phyloP scores from a whole-genome alignment of 1,140 invertebrate genomes.

The Cydia strobilella region DNA sequence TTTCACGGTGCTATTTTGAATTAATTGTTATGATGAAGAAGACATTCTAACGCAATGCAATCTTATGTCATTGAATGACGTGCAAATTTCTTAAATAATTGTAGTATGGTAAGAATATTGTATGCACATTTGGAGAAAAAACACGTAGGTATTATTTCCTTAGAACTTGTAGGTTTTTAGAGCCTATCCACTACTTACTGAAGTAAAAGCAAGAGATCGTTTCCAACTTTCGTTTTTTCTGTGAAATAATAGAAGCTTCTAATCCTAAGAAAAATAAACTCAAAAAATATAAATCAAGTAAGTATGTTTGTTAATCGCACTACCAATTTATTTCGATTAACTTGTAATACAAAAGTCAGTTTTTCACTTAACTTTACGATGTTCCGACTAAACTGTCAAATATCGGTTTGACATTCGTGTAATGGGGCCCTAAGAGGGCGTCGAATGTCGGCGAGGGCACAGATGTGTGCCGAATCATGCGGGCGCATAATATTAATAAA shows the following conservation, averaged over 20 bases:
- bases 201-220: too few relatives aligned
- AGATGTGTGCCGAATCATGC: constrained; percentile 64
- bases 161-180: too few relatives aligned
- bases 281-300: background rate
- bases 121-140: too few relatives aligned
- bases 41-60: constrained; percentile 8
- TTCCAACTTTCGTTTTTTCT: too few relatives aligned
- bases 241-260: too few relatives aligned
- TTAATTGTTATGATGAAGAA: constrained; percentile 8
- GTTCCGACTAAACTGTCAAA: constrained; percentile 42
- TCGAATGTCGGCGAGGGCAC: constrained; percentile 52
- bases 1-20: constrained; percentile 12
- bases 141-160: too few relatives aligned
- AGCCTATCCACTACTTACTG: too few relatives aligned
- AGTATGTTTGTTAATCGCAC: background rate
- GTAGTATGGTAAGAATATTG: too few relatives aligned
- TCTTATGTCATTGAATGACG: background rate
- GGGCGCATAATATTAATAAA: constrained; percentile 66
- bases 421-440: constrained; percentile 38
- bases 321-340: background rate
- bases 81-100: too few relatives aligned
- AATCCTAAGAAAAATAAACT: too few relatives aligned
- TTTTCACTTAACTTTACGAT: background rate
- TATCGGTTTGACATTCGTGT: constrained; percentile 43
- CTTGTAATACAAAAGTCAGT: background rate